Evolutionary conservation across 2,113 vertebrate species (phyloP).

Genomic region (Ancistrus triradiatus): DNA sequence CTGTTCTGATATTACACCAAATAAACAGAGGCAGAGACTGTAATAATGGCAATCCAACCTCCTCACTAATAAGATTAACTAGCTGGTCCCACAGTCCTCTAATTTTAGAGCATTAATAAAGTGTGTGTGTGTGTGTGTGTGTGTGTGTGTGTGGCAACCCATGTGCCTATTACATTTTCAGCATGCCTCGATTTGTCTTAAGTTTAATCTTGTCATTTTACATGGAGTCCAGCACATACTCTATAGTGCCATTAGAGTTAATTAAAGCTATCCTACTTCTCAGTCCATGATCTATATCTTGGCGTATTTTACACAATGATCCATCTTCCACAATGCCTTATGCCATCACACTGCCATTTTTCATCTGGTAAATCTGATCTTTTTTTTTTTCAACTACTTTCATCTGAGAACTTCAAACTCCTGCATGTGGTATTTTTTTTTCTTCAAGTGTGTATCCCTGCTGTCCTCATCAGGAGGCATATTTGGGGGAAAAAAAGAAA

Average conservation of each 20-base stretch:
- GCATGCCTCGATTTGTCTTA: neutral
- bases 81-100: neutral
- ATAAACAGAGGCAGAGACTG: neutral
- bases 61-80: neutral
- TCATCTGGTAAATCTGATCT: no score
- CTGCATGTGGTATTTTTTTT: no score
- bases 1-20: neutral
- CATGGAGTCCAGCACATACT: neutral
- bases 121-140: neutral
- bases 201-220: conserved; percentile 5
- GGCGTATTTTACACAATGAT: neutral
- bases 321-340: neutral
- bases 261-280: conserved; percentile 2
- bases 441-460: no score
- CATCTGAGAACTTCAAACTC: no score
- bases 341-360: neutral
- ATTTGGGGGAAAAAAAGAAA: no score
- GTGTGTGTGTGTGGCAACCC: neutral
- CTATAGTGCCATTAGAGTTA: conserved; percentile 2
- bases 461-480: no score
- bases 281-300: neutral
- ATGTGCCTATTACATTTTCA: neutral
- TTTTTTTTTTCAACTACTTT: no score
- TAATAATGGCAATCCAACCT: neutral
- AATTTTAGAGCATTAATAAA: conserved; percentile 9